Base-by-base conservation (phyloP, 2,113 vertebrate genomes). In the Solea senegalensis region DNA sequence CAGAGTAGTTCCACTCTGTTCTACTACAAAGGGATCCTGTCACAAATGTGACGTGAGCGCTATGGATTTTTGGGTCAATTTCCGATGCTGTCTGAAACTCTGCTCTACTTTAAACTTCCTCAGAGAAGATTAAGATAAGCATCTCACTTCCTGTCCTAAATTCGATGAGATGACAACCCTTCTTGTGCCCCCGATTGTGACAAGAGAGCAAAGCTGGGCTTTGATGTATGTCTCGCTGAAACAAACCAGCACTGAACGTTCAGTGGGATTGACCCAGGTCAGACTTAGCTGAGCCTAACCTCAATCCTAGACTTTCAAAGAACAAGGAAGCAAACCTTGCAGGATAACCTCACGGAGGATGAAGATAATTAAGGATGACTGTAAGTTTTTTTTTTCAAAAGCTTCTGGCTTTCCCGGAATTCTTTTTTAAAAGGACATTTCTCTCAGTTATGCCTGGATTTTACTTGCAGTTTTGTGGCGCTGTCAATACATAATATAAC, bases 41-140 rank as follows among this genome's bases (percentile, higher is more conserved):
- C 81, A 76, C 78, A 69, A 76, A 72, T 83, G 80, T 86, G 74
- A 86, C 79, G 83, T 85, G 86, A 77, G 44, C 48, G 69, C 50
- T 72, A 89, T 76, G 64, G 86, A 89, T 88, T 88, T 87, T 76
- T 74, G 65, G 72, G 80, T 88, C 85, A 82, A 61, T 89, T 89
- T 90, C 79, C 87, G 81, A 80, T 70, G 78, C 82, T 75, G 76
- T 44, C 49, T 43, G 75, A 85, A 81, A 77, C 73, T 65, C 65
- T 74, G 72, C 76, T 81, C 72, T 55, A 74, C 83, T 84, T 86
- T 86, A 82, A 87, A 84, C 71, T 82, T 86, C 81, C 85, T 83
- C 8, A 7, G 74, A 82, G 80, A 71, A 72, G 86, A 88, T 89
- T 84, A 84, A 84, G 88, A 90, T 90, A 85, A 89, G 80, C 65